These are phyloP conservation scores for Grus americana DNA, from an alignment of 2,113 vertebrate species.

Conservation along the genomic window DNA sequence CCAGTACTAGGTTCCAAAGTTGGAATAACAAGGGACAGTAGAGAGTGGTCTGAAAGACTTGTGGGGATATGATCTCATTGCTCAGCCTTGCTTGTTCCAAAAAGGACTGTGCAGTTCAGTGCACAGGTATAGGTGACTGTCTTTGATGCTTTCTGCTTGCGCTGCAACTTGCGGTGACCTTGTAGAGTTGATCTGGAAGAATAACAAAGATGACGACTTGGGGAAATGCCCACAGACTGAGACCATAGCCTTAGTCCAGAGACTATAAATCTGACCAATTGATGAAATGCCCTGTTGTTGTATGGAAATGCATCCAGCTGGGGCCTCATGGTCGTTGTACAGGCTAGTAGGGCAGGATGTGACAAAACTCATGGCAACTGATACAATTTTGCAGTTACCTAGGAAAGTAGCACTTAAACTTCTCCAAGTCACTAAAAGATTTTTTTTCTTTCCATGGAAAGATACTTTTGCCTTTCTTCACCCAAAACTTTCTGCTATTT, in stretches of 20 bases:
- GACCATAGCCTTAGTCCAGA: not conserved
- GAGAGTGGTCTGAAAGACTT: not conserved
- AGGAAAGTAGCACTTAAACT: not conserved
- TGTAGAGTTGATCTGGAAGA: not conserved
- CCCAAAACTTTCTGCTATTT: not conserved
- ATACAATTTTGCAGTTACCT: not conserved
- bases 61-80: not conserved
- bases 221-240: not conserved
- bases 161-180: not conserved
- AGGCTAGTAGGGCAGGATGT: not conserved
- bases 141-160: not conserved
- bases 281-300: not conserved
- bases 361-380: not conserved
- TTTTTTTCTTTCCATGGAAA: not conserved
- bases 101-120: rapidly evolving
- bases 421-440: not conserved
- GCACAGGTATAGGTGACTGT: not conserved
- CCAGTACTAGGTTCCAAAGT: not conserved
- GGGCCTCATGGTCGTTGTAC: not conserved
- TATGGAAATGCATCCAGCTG: not conserved
- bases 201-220: not conserved
- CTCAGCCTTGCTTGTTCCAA: not conserved
- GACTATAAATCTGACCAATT: not conserved
- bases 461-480: not conserved
- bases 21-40: not conserved